Base-by-base conservation (phyloP, 2,888 invertebrate species). In the Agonopterix alstromeriana region DNA sequence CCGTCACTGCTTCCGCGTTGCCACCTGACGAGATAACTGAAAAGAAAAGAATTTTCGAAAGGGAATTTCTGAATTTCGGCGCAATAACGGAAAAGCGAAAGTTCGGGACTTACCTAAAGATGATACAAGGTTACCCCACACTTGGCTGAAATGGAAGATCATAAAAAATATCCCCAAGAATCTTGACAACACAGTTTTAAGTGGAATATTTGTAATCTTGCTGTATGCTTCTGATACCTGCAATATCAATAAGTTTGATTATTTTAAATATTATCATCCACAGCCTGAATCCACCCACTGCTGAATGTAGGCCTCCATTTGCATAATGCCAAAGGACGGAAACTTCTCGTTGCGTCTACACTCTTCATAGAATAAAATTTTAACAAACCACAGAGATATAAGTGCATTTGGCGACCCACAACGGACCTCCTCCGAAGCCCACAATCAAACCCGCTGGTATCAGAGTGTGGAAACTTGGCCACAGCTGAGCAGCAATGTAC, bases 111-210 rank as follows among this genome's bases (percentile, higher is more conserved):
- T 65, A 91, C 91, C 90, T 42, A 89, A 57, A 1, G 92, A 92
- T 8, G 92, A 92, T 41, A 93, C 91, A 17, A 93, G 80, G 60
- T 93, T 93, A 0, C 94, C 93, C 90, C 92, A 91, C 35, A 94
- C 90, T 80, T 93, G 91, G 55, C 92, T 91, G 60, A 92, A 85
- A 68, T 93, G 93, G 69, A 93, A 93, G 53, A 93, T 89, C 90
- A 93, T 91, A 80, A 93, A 94, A 81, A 94, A 94, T 36, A 93
- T 74, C 0, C 94, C 94, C 52, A 94, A 91, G 69, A 94, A 94
- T 3, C 92, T 81, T 42, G 91, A 91, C 45, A 94, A 88, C n/a
- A 35, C 12, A 10, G 9, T 10, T 12, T 45, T 14, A 14, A 14
- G 10, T 36, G 36, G 8, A 7, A 11, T 36, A 9, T 42, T 42